Evolutionary conservation across 2,797 vertebrate genomes (phyloP).

Genomic region (Triplophysa bombifrons): DNA sequence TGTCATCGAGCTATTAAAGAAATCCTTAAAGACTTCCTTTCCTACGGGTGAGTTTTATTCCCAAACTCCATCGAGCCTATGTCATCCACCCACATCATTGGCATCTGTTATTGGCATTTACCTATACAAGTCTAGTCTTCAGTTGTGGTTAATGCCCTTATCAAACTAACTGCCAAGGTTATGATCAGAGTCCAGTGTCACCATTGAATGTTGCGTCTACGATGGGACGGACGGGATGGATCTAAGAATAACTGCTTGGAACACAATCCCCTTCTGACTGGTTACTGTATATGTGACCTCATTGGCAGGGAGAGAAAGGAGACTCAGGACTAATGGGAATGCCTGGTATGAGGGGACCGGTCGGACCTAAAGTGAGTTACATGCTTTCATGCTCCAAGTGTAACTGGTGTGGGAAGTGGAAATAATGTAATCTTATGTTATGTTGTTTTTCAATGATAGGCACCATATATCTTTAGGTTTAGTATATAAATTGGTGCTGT

Average conservation of each 20-base stretch:
- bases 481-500: no score
- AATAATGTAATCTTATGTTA: not conserved
- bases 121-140: not conserved
- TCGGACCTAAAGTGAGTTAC: slow-evolving; percentile 47
- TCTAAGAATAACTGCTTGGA: slow-evolving; percentile 14
- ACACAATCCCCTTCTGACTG: not conserved
- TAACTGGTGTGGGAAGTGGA: not conserved
- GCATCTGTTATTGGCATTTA: not conserved
- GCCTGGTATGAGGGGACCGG: slow-evolving; percentile 47
- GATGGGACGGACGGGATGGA: not conserved
- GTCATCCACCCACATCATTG: not conserved
- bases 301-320: slow-evolving; percentile 55
- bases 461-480: not conserved
- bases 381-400: not conserved
- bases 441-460: not conserved
- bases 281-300: slow-evolving; percentile 22
- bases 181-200: not conserved
- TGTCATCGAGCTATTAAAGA: no score
- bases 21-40: not conserved
- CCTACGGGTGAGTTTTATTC: not conserved
- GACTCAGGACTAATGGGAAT: slow-evolving; percentile 52
- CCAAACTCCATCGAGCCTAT: not conserved
- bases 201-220: not conserved
- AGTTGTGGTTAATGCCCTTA: not conserved
- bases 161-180: not conserved